Evolutionary conservation across 2,113 vertebrate species (phyloP), one percentile per base, ranked within the genome.

Genomic region (Propithecus coquereli): DNA sequence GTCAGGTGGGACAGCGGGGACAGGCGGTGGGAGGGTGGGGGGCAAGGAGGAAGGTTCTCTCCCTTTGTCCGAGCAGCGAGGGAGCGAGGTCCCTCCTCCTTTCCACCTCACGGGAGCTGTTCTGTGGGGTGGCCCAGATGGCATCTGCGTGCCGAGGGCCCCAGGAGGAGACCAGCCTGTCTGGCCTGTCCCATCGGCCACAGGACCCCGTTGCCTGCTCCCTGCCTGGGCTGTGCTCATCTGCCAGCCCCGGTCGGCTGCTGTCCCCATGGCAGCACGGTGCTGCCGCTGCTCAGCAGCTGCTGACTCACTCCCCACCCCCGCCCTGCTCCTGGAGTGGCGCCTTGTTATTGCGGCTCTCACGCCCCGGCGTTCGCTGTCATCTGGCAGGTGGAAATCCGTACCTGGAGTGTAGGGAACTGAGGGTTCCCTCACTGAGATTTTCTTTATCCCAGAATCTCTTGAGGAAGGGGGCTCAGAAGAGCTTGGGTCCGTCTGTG

Each of bases 1-100:
- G 50, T 89, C 97, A 52, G 98, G 99, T 99, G 97, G 34, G 59
- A 61, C 8, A 0, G 1, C 17, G 22, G 25, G 40, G 3, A 6
- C 40, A 1, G 0, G 14, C 0, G 45, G 66, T 50, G 17, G 45
- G 17, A 2, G 61, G 90, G 77, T 34, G 2, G 3, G 17, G n/a
- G 34, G 23, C 16, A 4, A 3, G 63, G 59, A 74, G 27, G 34
- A 43, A 11, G 27, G 14, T 20, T 6, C 37, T 6, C 20, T 23
- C 45, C 66, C 59, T 9, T 0, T 4, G 37, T 14, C 20, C 8
- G 45, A 40, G 71, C 47, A 45, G 18, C 0, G 0, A 1, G 2
- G 89, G 16, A 17, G 8, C 25, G 1, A 1, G 3, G 32, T 6
- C 37, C 43, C 8, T 0, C 6, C 40, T 18, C 68, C 79, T 20